Conservation (phyloP, 92 coral and sea anemone species). For the Parazoanthus darwini region DNA sequence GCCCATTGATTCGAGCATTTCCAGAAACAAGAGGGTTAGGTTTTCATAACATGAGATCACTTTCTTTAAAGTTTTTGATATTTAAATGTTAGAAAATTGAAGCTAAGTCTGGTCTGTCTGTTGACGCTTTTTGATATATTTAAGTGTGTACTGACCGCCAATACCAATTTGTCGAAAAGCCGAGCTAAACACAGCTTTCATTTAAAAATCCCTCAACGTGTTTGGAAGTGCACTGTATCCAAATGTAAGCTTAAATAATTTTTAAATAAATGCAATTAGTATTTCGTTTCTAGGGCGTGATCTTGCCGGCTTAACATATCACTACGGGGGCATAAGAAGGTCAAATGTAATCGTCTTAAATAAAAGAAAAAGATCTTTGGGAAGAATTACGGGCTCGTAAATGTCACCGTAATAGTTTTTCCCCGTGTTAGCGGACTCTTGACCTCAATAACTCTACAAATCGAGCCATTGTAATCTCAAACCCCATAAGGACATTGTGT, state of each 20-base stretch:
- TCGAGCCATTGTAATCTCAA: constrained; percentile 63
- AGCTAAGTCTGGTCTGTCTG: constrained; percentile 8
- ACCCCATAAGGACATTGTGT: constrained; percentile 76
- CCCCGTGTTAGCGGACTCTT: constrained; percentile 28
- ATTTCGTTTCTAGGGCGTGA: constrained; percentile 41
- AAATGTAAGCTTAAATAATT: constrained; percentile 46
- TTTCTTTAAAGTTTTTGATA: constrained; percentile 15
- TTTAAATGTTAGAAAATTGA: constrained; percentile 6
- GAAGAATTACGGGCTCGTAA: constrained; percentile 15
- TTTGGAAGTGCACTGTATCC: constrained; percentile 34
- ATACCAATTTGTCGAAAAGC: constrained; percentile 11
- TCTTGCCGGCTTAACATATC: constrained; percentile 6
- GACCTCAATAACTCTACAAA: constrained; percentile 64
- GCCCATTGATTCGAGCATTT: not conserved
- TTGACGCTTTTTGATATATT: constrained; percentile 16
- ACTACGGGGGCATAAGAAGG: constrained; percentile 27
- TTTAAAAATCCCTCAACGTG: constrained; percentile 6
- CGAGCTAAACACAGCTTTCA: not conserved
- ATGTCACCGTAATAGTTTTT: constrained; percentile 39
- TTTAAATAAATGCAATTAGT: constrained; percentile 45
- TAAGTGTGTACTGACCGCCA: constrained; percentile 18
- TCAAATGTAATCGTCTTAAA: constrained; percentile 26
- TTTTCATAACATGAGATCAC: constrained; percentile 9
- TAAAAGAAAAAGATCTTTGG: constrained; percentile 9
- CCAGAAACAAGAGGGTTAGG: constrained; percentile 23